These are phyloP conservation scores for Cynaeus angustus DNA, from an alignment of 2,888 invertebrate species.

Conservation along the genomic window DNA sequence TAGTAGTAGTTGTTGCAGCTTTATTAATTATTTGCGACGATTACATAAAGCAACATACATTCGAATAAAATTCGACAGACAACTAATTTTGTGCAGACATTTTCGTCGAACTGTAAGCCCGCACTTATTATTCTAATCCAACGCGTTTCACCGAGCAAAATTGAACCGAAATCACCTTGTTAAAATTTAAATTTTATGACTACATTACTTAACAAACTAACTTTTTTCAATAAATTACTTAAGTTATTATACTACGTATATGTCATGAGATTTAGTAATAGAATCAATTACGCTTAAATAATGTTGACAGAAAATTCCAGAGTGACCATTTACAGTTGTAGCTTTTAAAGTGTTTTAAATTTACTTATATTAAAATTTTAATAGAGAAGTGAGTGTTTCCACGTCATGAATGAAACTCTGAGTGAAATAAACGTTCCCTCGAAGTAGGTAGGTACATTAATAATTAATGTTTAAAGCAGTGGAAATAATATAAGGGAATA, in stretches of 20 bases:
- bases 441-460: background rate
- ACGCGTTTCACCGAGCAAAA: background rate
- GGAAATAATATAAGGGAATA: conserved; percentile 1
- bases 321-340: conserved; percentile 12
- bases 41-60: too few relatives aligned
- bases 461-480: conserved; percentile 14
- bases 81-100: too few relatives aligned
- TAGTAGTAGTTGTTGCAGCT: too few relatives aligned
- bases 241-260: conserved; percentile 7
- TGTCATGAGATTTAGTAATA: conserved; percentile 4
- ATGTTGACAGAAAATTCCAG: conserved; percentile 3
- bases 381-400: conserved; percentile 9
- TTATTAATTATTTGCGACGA: too few relatives aligned
- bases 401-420: conserved; percentile 16
- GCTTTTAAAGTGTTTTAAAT: conserved; percentile 11
- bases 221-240: conserved; percentile 10
- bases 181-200: conserved; percentile 16
- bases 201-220: conserved; percentile 8
- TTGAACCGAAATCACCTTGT: conserved; percentile 10
- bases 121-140: too few relatives aligned
- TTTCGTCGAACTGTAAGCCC: too few relatives aligned
- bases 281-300: background rate
- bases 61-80: too few relatives aligned
- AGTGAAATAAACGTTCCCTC: conserved; percentile 13
- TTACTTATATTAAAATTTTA: conserved; percentile 27